Percentiles rank a stretch among this genome's conserved stretches.
phyloP scores from a whole-genome alignment of 2,888 invertebrate species.

The Acrocyrtus sp. region DNA sequence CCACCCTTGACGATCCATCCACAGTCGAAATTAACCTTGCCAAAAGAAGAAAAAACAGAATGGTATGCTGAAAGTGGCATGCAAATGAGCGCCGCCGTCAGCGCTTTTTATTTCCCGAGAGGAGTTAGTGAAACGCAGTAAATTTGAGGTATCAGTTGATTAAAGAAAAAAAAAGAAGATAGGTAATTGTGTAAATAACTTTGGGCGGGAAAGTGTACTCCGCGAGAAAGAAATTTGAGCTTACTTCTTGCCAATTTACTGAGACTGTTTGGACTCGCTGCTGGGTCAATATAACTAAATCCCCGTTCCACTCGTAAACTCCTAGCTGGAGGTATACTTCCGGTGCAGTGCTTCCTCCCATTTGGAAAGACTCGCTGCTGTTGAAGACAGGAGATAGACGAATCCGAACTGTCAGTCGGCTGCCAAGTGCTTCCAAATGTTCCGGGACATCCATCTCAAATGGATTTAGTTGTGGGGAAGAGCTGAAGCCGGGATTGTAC shows the following conservation, averaged over 20 bases:
- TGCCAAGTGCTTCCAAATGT: conserved; percentile 61
- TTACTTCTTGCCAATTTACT: conserved; percentile 50
- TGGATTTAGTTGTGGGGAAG: conserved; percentile 40
- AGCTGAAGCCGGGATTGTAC: conserved; percentile 34
- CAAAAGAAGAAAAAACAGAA: no score
- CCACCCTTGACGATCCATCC: conserved; percentile 81
- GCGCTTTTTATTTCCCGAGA: no score
- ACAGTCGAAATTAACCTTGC: conserved; percentile 71
- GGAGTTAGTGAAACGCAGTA: no score
- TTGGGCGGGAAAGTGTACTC: no score
- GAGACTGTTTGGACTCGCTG: conserved; percentile 42
- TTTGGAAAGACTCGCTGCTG: conserved; percentile 12
- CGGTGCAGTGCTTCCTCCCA: conserved; percentile 26
- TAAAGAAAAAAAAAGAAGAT: no score
- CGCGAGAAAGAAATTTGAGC: no score
- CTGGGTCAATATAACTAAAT: conserved; percentile 36
- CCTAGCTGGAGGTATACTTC: conserved; percentile 50
- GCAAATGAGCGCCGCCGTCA: no score
- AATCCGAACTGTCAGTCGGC: conserved; percentile 58
- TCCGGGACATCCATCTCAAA: conserved; percentile 59
- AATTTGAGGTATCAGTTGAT: no score
- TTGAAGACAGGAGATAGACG: conserved; percentile 54
- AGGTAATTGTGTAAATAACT: no score
- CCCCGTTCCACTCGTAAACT: conserved; percentile 38
- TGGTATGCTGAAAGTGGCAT: no score